Evolutionary conservation across 2,888 invertebrate genomes (phyloP), one percentile per base, ranked within the genome.

Genomic region (Phengaris arion): DNA sequence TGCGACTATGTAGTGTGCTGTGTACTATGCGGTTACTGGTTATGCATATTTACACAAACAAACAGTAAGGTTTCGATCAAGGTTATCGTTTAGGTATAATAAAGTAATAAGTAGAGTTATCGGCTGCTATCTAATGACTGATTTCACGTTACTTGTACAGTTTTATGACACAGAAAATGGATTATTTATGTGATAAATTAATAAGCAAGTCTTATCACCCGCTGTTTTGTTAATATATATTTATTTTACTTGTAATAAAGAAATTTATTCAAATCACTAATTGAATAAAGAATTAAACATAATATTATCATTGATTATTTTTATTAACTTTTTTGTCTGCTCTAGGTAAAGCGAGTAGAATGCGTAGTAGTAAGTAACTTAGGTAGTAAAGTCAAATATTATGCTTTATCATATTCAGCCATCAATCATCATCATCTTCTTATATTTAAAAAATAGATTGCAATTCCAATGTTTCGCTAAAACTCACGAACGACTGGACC

Each of bases 21-120:
- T 57, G 15, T 51, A 35, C 4, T 57, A 15, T 64, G 64, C 13
- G 64, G 35, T 64, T 22, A 64, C 6, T 64, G 64, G 13, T 64
- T 13, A 45, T 64, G 45, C 64, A 45, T 22, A 1, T 64, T 64
- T 52, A 12, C 12, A 2, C 9, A 35, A 64, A 64, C 35, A 64
- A 64, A 64, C 64, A 64, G 35, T 64, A 64, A 64, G 35, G 64
- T 7, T 64, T 64, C 64, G 64, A 64, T 35, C 35, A 64, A 64
- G 64, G 64, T 64, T 7, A 64, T 59, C 59, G 59, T 59, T 57
- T 15, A 15, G n/a, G 57, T 57, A 22, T 59, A 59, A 22, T 12
- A 59, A 22, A 59, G 59, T 45, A 64, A 13, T 64, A 64, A 35
- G 35, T 45, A 45, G 64, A 35, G 13, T 64, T 45, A 64, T 64